phyloP scores from a whole-genome alignment of 2,888 invertebrate species.

The Synanthedon andrenaeformis region DNA sequence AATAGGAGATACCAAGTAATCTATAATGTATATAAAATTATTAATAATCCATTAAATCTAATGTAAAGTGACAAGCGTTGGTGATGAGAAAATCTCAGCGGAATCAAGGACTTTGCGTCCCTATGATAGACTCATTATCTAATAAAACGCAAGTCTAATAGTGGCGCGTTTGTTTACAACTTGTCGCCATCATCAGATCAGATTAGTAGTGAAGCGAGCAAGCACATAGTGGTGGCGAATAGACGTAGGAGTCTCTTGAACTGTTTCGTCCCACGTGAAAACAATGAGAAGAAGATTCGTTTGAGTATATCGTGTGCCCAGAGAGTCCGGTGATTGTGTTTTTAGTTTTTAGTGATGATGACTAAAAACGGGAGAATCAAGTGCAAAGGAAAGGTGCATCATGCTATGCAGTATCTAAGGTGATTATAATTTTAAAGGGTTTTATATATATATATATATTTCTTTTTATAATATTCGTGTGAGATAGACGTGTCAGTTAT shows the following conservation, averaged over 20 bases:
- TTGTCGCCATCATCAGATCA: conserved; percentile 16
- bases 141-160: neutral
- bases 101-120: neutral
- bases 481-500: no score
- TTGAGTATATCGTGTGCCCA: neutral
- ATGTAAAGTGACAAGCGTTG: no score
- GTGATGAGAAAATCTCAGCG: neutral
- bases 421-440: conserved; percentile 16
- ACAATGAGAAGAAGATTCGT: neutral
- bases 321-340: neutral
- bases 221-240: no score
- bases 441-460: no score
- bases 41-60: no score
- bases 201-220: conserved; percentile 3
- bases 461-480: no score
- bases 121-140: neutral
- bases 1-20: no score
- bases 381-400: conserved; percentile 49
- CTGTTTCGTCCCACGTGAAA: neutral
- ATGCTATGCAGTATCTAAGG: conserved; percentile 47
- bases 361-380: neutral
- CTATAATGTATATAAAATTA: no score
- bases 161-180: conserved; percentile 18
- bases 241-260: conserved; percentile 21
- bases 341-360: neutral